Conservation (phyloP, 2,113 vertebrate genomes). For the Eira barbara region DNA sequence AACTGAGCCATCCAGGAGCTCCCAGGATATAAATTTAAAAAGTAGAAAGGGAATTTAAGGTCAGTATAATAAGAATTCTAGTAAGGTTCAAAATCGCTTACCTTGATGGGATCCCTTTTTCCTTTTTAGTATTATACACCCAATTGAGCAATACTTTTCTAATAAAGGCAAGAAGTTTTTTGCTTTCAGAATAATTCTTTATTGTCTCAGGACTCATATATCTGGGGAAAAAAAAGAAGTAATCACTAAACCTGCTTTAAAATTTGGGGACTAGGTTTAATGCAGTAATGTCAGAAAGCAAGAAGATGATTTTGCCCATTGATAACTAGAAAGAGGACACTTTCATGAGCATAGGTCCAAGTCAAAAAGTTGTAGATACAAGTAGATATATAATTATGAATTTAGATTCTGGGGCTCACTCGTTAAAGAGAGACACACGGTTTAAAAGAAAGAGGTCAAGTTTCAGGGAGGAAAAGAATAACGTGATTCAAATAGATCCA, state of each 20-base stretch:
- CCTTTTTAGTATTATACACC: constrained; percentile 69
- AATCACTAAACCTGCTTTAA: background rate
- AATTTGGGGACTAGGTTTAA: background rate
- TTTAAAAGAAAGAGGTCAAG: background rate
- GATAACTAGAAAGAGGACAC: background rate
- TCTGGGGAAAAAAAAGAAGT: constrained; percentile 25
- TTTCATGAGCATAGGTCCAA: background rate
- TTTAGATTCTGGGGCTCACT: background rate
- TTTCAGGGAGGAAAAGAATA: background rate
- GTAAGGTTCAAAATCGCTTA: constrained; percentile 28
- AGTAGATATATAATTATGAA: background rate
- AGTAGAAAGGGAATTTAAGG: background rate
- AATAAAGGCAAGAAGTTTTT: constrained; percentile 26
- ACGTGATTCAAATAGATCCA: background rate
- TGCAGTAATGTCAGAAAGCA: background rate
- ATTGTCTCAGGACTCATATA: constrained; percentile 60
- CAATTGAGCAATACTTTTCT: constrained; percentile 68
- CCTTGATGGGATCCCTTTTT: constrained; percentile 51
- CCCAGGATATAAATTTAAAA: background rate
- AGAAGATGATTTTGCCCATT: background rate
- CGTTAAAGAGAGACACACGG: background rate
- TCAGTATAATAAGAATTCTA: constrained; percentile 34
- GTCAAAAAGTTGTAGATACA: background rate
- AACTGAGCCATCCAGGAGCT: background rate
- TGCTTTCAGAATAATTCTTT: constrained; percentile 63